Percentiles rank a stretch among this genome's conserved stretches.
Evolutionary conservation across 2,113 vertebrate species (phyloP).

Genomic region (Anarrhichthys ocellatus): DNA sequence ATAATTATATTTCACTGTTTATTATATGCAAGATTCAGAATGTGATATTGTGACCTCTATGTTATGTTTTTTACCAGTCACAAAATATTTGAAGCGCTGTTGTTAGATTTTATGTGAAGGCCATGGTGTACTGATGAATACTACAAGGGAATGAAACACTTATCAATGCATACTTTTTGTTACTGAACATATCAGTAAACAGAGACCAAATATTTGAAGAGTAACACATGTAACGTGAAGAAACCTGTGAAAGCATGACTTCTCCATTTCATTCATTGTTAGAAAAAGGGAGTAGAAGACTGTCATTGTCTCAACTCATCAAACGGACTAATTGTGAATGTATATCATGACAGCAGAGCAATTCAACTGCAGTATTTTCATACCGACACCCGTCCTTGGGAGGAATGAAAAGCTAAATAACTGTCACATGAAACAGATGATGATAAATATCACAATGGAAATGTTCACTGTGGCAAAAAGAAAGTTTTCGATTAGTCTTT

Average conservation of each 20-base stretch:
- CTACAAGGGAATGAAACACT: conserved; percentile 20
- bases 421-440: conserved; percentile 27
- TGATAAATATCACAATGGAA: conserved; percentile 52
- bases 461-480: conserved; percentile 39
- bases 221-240: conserved; percentile 16
- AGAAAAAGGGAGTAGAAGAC: neutral
- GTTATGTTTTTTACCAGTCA: conserved; percentile 8
- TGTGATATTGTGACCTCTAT: conserved; percentile 2
- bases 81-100: conserved; percentile 23
- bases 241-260: conserved; percentile 9
- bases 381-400: conserved; percentile 62
- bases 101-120: conserved; percentile 6
- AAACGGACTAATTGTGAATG: conserved; percentile 11
- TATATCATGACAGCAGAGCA: conserved; percentile 7
- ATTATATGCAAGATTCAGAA: conserved; percentile 45
- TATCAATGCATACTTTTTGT: conserved; percentile 36
- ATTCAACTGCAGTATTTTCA: conserved; percentile 47
- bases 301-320: conserved; percentile 1
- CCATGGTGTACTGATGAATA: conserved; percentile 13
- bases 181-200: conserved; percentile 6
- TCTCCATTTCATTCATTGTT: conserved; percentile 1
- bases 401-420: conserved; percentile 67
- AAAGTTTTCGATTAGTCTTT: conserved; percentile 39
- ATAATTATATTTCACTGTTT: conserved; percentile 49
- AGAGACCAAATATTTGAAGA: conserved; percentile 62